phyloP scores from a whole-genome alignment of 2,888 invertebrate genomes.

The Microplitis manilae region DNA sequence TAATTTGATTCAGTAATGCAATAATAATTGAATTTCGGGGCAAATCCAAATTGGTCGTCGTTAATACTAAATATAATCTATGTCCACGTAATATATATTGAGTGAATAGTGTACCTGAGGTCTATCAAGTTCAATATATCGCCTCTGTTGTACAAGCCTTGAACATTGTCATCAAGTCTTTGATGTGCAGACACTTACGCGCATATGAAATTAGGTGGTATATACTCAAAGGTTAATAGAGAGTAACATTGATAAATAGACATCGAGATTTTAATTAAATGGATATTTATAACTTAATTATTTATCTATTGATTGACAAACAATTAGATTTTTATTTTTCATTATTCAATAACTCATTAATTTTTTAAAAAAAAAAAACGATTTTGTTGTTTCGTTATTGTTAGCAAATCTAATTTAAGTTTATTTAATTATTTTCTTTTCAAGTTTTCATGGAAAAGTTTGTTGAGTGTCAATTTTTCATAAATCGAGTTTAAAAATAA shows the following conservation, averaged over 20 bases:
- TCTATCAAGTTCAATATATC: slow-evolving; percentile 45
- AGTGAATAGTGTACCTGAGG: slow-evolving; percentile 4
- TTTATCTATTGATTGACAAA: not conserved
- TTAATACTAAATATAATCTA: slow-evolving; percentile 3
- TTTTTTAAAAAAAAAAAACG: not conserved
- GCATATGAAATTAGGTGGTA: slow-evolving; percentile 32
- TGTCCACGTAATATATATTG: not conserved
- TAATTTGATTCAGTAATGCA: not conserved
- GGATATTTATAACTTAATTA: slow-evolving; percentile 4
- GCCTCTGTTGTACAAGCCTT: slow-evolving; percentile 53
- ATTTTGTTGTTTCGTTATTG: too few relatives aligned
- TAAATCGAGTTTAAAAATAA: not conserved
- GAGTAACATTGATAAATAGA: not conserved
- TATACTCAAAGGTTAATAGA: not conserved
- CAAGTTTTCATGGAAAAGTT: too few relatives aligned
- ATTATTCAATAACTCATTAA: not conserved
- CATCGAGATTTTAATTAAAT: slow-evolving; percentile 6
- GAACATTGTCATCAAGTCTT: slow-evolving; percentile 58
- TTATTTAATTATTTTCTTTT: too few relatives aligned
- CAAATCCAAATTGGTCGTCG: not conserved
- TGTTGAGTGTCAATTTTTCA: too few relatives aligned
- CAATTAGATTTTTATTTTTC: not conserved
- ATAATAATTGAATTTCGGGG: not conserved
- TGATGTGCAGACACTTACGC: slow-evolving; percentile 46
- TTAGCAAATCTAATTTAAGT: too few relatives aligned